Evolutionary conservation across 2,888 invertebrate genomes (phyloP).

Genomic region (Eretmocerus hayati): DNA sequence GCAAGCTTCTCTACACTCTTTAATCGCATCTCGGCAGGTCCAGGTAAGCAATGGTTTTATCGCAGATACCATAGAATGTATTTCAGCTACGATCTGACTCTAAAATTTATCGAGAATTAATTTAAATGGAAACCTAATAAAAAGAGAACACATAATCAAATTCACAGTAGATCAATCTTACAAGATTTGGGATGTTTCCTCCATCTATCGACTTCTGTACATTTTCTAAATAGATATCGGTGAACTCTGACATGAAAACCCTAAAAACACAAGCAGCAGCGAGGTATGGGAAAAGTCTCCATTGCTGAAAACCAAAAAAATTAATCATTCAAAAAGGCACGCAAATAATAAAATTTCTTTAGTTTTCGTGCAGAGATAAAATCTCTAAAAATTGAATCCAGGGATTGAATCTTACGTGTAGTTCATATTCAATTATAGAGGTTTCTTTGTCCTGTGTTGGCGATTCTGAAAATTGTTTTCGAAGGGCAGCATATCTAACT

Average conservation of each 20-base stretch:
- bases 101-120: slow-evolving; percentile 30
- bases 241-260: slow-evolving; percentile 60
- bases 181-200: slow-evolving; percentile 37
- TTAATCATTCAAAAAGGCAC: neutral
- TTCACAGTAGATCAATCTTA: slow-evolving; percentile 21
- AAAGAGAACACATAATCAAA: too few species aligned
- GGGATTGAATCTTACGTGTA: slow-evolving; percentile 57
- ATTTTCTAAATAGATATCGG: slow-evolving; percentile 59
- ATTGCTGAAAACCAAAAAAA: slow-evolving; percentile 56
- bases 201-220: slow-evolving; percentile 58
- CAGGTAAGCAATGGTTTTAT: slow-evolving; percentile 69
- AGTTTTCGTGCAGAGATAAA: neutral
- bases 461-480: slow-evolving; percentile 65
- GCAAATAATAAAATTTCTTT: neutral
- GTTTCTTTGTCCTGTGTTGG: slow-evolving; percentile 52
- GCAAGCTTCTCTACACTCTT: slow-evolving; percentile 79
- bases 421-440: slow-evolving; percentile 75
- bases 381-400: neutral
- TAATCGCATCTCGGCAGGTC: slow-evolving; percentile 67
- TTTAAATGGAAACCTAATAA: neutral
- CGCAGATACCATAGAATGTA: slow-evolving; percentile 63
- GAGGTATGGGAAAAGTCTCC: slow-evolving; percentile 70
- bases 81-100: slow-evolving; percentile 62
- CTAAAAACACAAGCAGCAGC: slow-evolving; percentile 63
- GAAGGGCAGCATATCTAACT: slow-evolving; percentile 70